phyloP scores from a whole-genome alignment of 1,140 invertebrate genomes.

The Piezodorus guildinii region DNA sequence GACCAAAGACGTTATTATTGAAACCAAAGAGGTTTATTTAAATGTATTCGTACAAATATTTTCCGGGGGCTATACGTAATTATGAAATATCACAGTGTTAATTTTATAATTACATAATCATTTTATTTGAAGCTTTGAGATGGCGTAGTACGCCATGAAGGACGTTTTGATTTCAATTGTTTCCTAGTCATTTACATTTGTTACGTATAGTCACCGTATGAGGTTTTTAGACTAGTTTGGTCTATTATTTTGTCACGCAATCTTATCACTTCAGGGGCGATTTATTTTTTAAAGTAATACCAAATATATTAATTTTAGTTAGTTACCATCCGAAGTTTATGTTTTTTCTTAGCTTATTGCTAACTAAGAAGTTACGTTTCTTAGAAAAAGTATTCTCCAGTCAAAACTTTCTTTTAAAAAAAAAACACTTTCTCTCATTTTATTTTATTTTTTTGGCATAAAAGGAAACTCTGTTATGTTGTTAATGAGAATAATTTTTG shows the following conservation, averaged over 20 bases:
- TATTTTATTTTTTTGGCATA: too few species aligned
- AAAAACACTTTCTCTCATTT: too few species aligned
- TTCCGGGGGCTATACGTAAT: neutral
- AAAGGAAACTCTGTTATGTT: too few species aligned
- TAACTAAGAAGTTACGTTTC: too few species aligned
- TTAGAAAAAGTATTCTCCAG: neutral
- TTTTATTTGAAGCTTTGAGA: neutral
- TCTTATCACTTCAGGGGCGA: neutral
- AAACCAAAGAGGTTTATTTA: slow-evolving; percentile 2
- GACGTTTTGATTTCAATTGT: too few species aligned
- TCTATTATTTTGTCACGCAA: neutral
- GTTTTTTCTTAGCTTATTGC: neutral
- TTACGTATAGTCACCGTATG: neutral
- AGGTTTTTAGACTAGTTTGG: slow-evolving; percentile 9
- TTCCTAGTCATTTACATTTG: neutral
- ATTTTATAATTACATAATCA: neutral
- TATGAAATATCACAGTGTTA: neutral
- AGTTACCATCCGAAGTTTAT: slow-evolving; percentile 2
- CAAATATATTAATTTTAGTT: slow-evolving; percentile 15
- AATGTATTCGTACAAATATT: neutral
- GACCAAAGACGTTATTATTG: neutral
- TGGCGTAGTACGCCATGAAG: too few species aligned
- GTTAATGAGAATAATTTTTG: neutral
- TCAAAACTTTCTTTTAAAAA: too few species aligned
- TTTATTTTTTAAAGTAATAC: slow-evolving; percentile 8